Evolutionary conservation across 2,797 vertebrate species (phyloP), one percentile per base, ranked within the genome.

Genomic region (Petrocephalus sullivani): DNA sequence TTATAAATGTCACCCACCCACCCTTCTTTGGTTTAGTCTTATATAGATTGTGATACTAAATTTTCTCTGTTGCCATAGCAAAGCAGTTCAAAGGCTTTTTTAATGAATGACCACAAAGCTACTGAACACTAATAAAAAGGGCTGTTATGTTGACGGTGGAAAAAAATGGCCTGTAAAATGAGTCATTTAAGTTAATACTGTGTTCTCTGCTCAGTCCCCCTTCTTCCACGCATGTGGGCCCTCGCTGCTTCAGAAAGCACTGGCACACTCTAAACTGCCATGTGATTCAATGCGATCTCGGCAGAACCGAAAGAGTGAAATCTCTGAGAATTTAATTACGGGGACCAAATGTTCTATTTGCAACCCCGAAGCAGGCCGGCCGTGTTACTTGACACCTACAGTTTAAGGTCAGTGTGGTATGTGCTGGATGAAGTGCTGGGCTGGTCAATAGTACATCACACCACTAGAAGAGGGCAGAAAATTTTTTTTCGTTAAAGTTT

Each of bases 161-260:
- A 46, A n/a, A 46, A 78, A 41, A 75, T 54, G 7, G 49, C 28
- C 81, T 53, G 46, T 46, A 83, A 83, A 83, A 51, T 53, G 16
- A 46, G n/a, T 83, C 78, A 49, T 82, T 82, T 83, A 83, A 51
- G 41, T 83, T 53, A 83, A 83, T 14, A 83, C 81, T 23, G 81
- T 21, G 8, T 21, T 51, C 64, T 4, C n/a, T 53, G 33, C 28
- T 87, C 7, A 60, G 7, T 71, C 92, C 91, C 92, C 90, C 19
- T 23, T 53, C 23, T 51, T 91, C 89, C 84, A 90, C 58, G 60
- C 41, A 86, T 84, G 87, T 53, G 78, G 81, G 85, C 28, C 51
- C 78, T 49, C 67, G 54, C 49, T 46, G 51, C 51, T 46, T 64
- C 14, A 82, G 67, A 87, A 87, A 87, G 87, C 53, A 88, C 57